These are phyloP conservation scores for Caenorhabditis sinica DNA, from an alignment of 2,888 invertebrate species.

Conservation along the genomic window DNA sequence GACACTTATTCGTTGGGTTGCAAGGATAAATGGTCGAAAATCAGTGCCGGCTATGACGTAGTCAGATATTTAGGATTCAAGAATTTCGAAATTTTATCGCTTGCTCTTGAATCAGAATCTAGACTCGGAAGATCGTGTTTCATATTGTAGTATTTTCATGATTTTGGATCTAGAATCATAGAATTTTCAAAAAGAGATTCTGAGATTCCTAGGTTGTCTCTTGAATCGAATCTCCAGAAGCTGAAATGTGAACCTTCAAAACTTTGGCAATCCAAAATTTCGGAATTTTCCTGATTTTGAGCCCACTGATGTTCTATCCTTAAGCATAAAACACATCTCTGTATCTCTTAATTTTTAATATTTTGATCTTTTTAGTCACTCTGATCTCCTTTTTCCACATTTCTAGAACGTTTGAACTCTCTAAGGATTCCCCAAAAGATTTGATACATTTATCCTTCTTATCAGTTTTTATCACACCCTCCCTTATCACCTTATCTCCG, in stretches of 20 bases:
- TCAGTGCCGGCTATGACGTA: neutral
- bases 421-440: neutral
- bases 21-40: neutral
- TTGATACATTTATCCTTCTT: slow-evolving; percentile 10
- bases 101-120: too few species aligned
- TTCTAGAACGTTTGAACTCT: slow-evolving; percentile 14
- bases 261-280: neutral
- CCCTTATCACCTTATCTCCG: slow-evolving; percentile 18
- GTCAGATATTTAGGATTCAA: neutral
- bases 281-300: neutral
- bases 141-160: too few species aligned
- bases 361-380: slow-evolving; percentile 10
- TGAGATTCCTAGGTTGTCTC: too few species aligned
- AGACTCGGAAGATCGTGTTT: too few species aligned
- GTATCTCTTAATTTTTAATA: neutral
- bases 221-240: too few species aligned
- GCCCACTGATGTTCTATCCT: neutral
- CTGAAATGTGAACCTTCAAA: too few species aligned
- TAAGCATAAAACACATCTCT: neutral
- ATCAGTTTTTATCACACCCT: neutral
- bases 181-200: too few species aligned
- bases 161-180: too few species aligned
- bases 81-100: too few species aligned
- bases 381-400: neutral
- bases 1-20: neutral